Evolutionary conservation across 23 tunicate genomes (phyloP), one percentile per base, ranked within the genome.

Genomic region (Ascidia mentula): DNA sequence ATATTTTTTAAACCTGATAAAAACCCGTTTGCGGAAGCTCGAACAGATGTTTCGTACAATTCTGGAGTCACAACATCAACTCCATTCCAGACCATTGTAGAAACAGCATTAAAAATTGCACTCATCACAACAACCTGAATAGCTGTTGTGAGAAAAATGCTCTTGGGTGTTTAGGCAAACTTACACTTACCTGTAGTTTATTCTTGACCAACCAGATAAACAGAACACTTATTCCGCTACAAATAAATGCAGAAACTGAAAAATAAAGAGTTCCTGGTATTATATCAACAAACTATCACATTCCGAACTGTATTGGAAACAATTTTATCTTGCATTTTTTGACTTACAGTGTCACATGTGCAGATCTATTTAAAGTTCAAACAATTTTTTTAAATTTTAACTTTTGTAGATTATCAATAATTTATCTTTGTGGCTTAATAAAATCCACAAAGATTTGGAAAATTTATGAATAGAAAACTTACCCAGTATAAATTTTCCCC

Each of bases 21-120:
- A 37, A 85, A 42, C 1, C 98, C 98, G 32, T 74, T 75, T 5
- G 98, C 92, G 0, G 98, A 80, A 34, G 98, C 92, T 5, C 98
- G 60, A 9, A 93, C 82, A 31, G 82, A 42, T 2, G 98, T 93
- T n/a, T 77, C 82, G 76, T 69, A 93, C 80, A 88, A 76, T 79
- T 93, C 98, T 32, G 91, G 89, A 6, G 81, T 83, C 33, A 93
- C 39, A 0, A 93, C 98, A 40, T 93, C 98, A n/a, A 93, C 31
- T 8, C 82, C 98, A 76, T 93, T 82, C 98, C 98, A 93, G 0
- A 71, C 92, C 72, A 87, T 80, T 17, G 86, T 87, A 6, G 86
- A 59, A 46, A 80, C 78, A 28, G 83, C 83, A 80, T 88, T 84
- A 72, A 88, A 93, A 7, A 80, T 38, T 0, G 93, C 93, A 59